phyloP scores from a whole-genome alignment of 2,888 invertebrate genomes.

The Mylabris sibirica region DNA sequence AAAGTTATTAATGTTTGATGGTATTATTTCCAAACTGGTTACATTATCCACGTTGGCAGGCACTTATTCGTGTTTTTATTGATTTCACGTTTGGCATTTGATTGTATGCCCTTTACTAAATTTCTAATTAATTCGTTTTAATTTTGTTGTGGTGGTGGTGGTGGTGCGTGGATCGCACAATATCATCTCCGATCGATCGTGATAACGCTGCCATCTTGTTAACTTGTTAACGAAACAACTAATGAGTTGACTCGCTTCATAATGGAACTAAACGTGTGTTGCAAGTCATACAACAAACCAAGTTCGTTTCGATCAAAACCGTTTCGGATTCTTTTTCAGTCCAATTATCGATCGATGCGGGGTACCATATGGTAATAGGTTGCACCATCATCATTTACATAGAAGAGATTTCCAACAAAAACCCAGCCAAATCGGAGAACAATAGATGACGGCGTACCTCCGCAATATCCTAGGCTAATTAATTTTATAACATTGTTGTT shows the following conservation, averaged over 20 bases:
- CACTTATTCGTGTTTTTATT: conserved; percentile 3
- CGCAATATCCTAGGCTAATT: conserved; percentile 26
- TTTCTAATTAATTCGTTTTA: background rate
- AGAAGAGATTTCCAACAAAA: conserved; percentile 14
- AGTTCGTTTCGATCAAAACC: conserved; percentile 37
- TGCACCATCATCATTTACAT: conserved; percentile 27
- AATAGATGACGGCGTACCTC: conserved; percentile 17
- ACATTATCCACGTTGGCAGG: conserved; percentile 22
- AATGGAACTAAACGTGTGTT: conserved; percentile 55
- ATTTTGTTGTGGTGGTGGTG: too few relatives aligned
- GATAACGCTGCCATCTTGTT: conserved; percentile 61
- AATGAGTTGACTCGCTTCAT: conserved; percentile 58
- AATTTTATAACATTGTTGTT: conserved; percentile 26
- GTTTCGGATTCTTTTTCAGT: conserved; percentile 11
- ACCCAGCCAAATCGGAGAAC: conserved; percentile 24
- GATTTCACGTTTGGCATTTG: background rate
- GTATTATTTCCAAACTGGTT: conserved; percentile 44
- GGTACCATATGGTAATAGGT: conserved; percentile 21
- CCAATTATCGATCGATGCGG: conserved; percentile 8
- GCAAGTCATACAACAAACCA: conserved; percentile 56
- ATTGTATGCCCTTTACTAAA: background rate
- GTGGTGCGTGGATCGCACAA: conserved; percentile 56
- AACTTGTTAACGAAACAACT: conserved; percentile 61
- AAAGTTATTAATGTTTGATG: conserved; percentile 54
- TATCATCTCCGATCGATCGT: conserved; percentile 57